A percentile compares a stretch with the other conserved stretches of the same genome.
Evolutionary conservation across 1,140 invertebrate genomes (phyloP).

Genomic region (Lepidurus packardi): DNA sequence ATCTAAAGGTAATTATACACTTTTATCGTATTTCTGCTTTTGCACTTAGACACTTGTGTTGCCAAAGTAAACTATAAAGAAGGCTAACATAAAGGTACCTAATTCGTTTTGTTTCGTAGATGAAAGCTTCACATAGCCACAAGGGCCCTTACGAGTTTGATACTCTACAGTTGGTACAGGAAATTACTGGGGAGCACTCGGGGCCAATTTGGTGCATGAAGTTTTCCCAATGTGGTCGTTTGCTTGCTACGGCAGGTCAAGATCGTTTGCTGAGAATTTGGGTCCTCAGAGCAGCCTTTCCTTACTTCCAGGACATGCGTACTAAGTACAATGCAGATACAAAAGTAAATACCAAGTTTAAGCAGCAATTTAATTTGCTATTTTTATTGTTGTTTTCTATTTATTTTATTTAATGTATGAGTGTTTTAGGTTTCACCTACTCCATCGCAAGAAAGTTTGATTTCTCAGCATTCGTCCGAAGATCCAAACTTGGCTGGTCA

Average conservation of each 20-base stretch:
- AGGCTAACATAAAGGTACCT: neutral
- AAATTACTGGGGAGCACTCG: constrained; percentile 74
- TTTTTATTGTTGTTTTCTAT: too few species aligned
- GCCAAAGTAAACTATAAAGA: neutral
- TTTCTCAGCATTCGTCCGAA: constrained; percentile 65
- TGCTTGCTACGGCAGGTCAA: constrained; percentile 92
- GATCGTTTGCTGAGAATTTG: constrained; percentile 88
- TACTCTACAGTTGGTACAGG: constrained; percentile 62
- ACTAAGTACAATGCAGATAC: constrained; percentile 81
- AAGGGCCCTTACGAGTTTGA: constrained; percentile 96
- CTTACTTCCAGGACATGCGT: constrained; percentile 89
- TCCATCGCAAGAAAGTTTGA: constrained; percentile 78
- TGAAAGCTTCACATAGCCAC: constrained; percentile 88
- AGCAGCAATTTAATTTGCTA: constrained; percentile 19
- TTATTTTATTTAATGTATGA: neutral
- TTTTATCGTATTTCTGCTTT: neutral
- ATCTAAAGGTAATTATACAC: constrained; percentile 59
- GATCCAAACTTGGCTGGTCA: constrained; percentile 47
- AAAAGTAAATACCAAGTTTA: constrained; percentile 24
- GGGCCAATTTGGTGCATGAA: constrained; percentile 98
- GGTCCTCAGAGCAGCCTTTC: constrained; percentile 79
- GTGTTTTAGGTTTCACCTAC: constrained; percentile 65
- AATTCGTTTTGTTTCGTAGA: constrained; percentile 42
- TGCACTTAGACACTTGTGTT: neutral
- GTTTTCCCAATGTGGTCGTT: constrained; percentile 87